These are phyloP conservation scores for Crocidura indochinensis DNA, from an alignment of 2,797 vertebrate species.

Conservation along the genomic window DNA sequence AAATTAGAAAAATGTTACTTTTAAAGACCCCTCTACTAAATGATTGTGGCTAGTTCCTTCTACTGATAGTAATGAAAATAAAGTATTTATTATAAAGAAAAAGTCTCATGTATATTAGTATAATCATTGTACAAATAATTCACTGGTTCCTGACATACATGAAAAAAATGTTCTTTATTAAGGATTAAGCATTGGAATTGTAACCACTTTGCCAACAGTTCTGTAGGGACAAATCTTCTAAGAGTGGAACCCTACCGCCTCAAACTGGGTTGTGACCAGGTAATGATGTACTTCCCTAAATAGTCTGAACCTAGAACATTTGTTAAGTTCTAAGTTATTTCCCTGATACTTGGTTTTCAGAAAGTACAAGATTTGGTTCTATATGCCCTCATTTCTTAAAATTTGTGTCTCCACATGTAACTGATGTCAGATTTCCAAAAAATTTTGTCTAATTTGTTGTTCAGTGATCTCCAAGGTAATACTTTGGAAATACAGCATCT, in stretches of 20 bases:
- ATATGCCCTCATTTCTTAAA: too few relatives aligned
- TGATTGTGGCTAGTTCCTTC: slow-evolving; percentile 60
- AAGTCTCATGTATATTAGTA: slow-evolving; percentile 37
- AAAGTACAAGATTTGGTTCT: not conserved
- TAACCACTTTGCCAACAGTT: slow-evolving; percentile 56
- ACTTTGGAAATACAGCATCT: too few relatives aligned
- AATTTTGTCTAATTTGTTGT: too few relatives aligned
- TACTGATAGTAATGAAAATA: slow-evolving; percentile 63
- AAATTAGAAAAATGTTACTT: slow-evolving; percentile 54
- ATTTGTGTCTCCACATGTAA: not conserved
- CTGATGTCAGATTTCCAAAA: not conserved
- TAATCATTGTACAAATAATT: slow-evolving; percentile 45
- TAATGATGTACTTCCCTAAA: not conserved
- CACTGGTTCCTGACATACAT: slow-evolving; percentile 38
- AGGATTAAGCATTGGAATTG: slow-evolving; percentile 51
- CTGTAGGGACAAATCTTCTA: not conserved
- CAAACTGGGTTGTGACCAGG: not conserved
- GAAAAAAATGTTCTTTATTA: not conserved
- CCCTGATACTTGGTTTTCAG: not conserved
- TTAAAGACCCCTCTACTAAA: slow-evolving; percentile 56
- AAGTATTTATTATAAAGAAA: slow-evolving; percentile 52
- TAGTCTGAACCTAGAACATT: not conserved
- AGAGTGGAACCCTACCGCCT: not conserved
- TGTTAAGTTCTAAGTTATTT: not conserved
- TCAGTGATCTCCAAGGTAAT: too few relatives aligned